Evolutionary conservation across 2,797 vertebrate genomes (phyloP).

Genomic region (Parauchenoglanis punctatus): DNA sequence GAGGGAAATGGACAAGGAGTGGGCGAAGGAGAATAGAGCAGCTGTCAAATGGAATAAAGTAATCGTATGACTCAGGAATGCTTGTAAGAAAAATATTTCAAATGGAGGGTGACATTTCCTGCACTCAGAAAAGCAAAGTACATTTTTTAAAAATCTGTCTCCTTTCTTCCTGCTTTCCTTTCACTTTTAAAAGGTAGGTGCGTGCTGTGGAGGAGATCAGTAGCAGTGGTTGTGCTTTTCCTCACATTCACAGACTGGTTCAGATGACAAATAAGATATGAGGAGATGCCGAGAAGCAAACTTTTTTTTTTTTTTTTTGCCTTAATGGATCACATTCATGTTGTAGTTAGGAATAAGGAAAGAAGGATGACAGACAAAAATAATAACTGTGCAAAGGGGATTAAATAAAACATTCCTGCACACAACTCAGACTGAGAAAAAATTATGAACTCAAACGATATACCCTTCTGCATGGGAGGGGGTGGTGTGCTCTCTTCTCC

Average conservation of each 20-base stretch:
- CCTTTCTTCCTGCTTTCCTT: conserved; percentile 1
- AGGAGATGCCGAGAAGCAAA: neutral
- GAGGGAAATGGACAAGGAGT: conserved; percentile 33
- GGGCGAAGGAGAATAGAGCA: conserved; percentile 31
- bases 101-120: conserved; percentile 26
- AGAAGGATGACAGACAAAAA: neutral
- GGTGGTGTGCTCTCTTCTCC: neutral
- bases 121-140: conserved; percentile 14
- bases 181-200: conserved; percentile 15
- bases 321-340: neutral
- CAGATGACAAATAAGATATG: neutral
- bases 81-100: neutral
- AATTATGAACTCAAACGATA: neutral
- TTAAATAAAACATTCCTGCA: neutral
- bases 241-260: neutral
- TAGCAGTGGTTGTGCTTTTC: conserved; percentile 15
- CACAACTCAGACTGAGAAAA: neutral
- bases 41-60: conserved; percentile 27
- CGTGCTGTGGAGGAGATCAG: neutral
- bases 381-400: neutral
- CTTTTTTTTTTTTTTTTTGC: neutral
- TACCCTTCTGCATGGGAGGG: neutral
- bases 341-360: neutral
- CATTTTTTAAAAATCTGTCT: neutral
- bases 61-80: neutral